Conservation (phyloP, 2,888 invertebrate species). For the Zygaena filipendulae region DNA sequence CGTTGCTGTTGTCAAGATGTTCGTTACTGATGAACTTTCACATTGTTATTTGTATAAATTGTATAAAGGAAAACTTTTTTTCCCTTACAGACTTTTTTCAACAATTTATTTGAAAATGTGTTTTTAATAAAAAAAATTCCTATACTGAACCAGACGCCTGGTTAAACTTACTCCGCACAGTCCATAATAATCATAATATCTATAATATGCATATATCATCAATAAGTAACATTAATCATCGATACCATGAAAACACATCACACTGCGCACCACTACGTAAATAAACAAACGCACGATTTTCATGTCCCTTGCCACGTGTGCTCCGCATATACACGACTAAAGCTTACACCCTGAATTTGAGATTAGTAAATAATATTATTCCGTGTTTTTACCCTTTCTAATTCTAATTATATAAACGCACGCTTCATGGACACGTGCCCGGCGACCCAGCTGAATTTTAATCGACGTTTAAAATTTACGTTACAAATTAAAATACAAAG, state of each 20-base stretch:
- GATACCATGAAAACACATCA: constrained; percentile 10
- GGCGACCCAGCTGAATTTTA: constrained; percentile 39
- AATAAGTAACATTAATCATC: too few relatives aligned
- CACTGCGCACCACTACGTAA: constrained; percentile 25
- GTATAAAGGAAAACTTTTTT: too few relatives aligned
- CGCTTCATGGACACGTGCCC: constrained; percentile 50
- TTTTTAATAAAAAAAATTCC: too few relatives aligned
- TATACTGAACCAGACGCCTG: too few relatives aligned
- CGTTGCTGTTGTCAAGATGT: too few relatives aligned
- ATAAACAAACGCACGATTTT: constrained; percentile 54
- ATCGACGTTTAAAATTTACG: constrained; percentile 32
- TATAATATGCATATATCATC: too few relatives aligned
- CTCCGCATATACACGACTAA: constrained; percentile 51
- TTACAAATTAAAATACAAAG: constrained; percentile 37
- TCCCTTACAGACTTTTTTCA: too few relatives aligned
- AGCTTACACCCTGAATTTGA: constrained; percentile 51
- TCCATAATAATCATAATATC: too few relatives aligned
- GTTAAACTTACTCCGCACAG: too few relatives aligned
- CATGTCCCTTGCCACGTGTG: constrained; percentile 63
- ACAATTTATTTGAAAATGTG: too few relatives aligned
- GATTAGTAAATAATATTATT: constrained; percentile 52
- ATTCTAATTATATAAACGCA: constrained; percentile 52
- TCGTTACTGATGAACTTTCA: too few relatives aligned
- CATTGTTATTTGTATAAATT: too few relatives aligned
- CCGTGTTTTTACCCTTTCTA: constrained; percentile 55